phyloP scores from a whole-genome alignment of 1,140 invertebrate species.

The Dreissena rostriformis region DNA sequence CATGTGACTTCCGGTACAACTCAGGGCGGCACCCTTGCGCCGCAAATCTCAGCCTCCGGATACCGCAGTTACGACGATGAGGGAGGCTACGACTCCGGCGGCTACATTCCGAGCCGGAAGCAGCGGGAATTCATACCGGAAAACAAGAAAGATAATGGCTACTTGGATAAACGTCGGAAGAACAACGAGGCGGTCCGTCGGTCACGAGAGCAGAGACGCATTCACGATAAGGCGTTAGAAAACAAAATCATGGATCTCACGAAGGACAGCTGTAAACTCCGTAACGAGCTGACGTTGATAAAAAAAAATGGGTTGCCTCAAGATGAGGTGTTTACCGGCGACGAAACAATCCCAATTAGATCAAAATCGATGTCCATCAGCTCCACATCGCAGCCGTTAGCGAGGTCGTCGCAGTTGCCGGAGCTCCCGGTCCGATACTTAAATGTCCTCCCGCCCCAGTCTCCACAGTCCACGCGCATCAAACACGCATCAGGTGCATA shows the following conservation, averaged over 20 bases:
- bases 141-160: conserved; percentile 97
- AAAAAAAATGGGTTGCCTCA: conserved; percentile 93
- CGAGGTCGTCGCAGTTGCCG: background rate
- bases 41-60: background rate
- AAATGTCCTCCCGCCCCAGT: background rate
- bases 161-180: conserved; percentile 96
- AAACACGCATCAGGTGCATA: conserved; percentile 43
- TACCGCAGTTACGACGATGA: conserved; percentile 34
- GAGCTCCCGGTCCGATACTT: conserved; percentile 11
- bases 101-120: conserved; percentile 84
- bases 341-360: conserved; percentile 37
- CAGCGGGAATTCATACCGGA: conserved; percentile 98
- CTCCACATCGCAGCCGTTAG: background rate
- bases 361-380: background rate
- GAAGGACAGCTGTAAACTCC: conserved; percentile 96
- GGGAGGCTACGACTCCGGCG: conserved; percentile 19
- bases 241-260: conserved; percentile 96
- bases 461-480: background rate
- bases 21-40: background rate
- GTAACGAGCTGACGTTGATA: conserved; percentile 95
- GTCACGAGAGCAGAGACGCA: conserved; percentile 95
- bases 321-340: conserved; percentile 59
- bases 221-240: conserved; percentile 98
- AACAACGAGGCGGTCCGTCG: conserved; percentile 98
- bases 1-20: background rate